Evolutionary conservation across 1,140 invertebrate genomes (phyloP), one percentile per base, ranked within the genome.

Genomic region (Sarcophaga peregrina): DNA sequence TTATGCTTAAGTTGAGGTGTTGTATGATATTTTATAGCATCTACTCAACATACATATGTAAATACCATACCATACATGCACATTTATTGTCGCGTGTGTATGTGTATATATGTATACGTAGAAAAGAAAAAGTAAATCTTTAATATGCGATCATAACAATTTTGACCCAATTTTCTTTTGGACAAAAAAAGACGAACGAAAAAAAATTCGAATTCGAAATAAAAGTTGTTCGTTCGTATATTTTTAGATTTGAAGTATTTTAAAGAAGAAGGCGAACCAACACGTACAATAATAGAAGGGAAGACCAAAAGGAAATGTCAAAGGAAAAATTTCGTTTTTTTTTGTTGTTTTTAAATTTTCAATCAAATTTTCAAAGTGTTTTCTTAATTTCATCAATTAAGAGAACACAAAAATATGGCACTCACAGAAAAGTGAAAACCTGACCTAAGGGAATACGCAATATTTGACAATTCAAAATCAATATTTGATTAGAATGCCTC

Each of bases 141-240:
- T 68, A 85, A 74, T 87, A 86, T 85, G 85, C 87, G 86, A 88
- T 88, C 87, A 88, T 88, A 88, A 88, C 87, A 88, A 88, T 87
- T 88, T 88, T 88, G 87, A 88, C 87, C 87, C 80, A 88, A 88
- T 88, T 88, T 86, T 37, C 25, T 37, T 83, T 68, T 47, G 54
- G 75, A 72, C 25, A 37, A 37, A 37, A 37, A 37, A 37, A 37
- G 25, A 2, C 1, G 4, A 37, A 4, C 1, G 4, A 37, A 37
- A 37, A 37, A 37, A 37, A 2, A 37, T 37, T 37, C 25, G 25
- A 37, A 37, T 37, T 37, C 25, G 25, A 68, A 68, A 17, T 37
- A 68, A 25, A 68, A 68, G 10, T 68, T n/a, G 13, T n/a, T 54
- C 50, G 50, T 52, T 52, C 10, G 54, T 58, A 58, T 37, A 37